Evolutionary conservation across 23 tunicate species (phyloP).

Genomic region (Trididemnum nubilum): DNA sequence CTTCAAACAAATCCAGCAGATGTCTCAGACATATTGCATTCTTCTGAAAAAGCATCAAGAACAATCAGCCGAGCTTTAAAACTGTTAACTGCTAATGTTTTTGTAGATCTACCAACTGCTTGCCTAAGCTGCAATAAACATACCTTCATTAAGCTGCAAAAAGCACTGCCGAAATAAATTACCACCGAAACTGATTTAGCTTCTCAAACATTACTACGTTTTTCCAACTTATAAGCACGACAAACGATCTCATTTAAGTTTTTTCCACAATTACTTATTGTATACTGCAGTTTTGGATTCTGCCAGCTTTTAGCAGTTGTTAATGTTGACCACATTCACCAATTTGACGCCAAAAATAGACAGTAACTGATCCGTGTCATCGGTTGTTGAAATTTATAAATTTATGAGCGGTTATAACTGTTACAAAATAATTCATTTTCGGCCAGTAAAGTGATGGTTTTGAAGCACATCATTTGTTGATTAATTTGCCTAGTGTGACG

Average conservation of each 20-base stretch:
- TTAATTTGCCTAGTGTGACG: no score
- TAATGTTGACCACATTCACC: neutral
- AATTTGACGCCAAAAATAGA: neutral
- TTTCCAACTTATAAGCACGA: neutral
- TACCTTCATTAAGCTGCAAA: neutral
- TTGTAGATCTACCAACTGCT: neutral
- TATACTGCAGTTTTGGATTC: neutral
- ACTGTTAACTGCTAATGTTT: neutral
- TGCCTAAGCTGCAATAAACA: slow-evolving; percentile 1
- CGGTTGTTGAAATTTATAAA: neutral
- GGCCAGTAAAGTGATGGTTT: no score
- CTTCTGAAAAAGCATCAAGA: neutral
- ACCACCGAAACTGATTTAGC: slow-evolving; percentile 1
- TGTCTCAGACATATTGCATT: neutral
- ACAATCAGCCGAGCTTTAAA: neutral
- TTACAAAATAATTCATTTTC: no score
- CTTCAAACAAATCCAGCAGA: neutral
- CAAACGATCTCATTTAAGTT: neutral
- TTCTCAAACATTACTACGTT: neutral
- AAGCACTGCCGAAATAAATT: neutral
- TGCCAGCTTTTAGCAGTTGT: neutral
- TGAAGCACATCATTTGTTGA: no score
- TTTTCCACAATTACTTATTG: neutral
- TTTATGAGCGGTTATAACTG: neutral
- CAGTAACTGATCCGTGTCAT: neutral